Conservation (phyloP, 2,113 vertebrate genomes). For the Hassar affinis region DNA sequence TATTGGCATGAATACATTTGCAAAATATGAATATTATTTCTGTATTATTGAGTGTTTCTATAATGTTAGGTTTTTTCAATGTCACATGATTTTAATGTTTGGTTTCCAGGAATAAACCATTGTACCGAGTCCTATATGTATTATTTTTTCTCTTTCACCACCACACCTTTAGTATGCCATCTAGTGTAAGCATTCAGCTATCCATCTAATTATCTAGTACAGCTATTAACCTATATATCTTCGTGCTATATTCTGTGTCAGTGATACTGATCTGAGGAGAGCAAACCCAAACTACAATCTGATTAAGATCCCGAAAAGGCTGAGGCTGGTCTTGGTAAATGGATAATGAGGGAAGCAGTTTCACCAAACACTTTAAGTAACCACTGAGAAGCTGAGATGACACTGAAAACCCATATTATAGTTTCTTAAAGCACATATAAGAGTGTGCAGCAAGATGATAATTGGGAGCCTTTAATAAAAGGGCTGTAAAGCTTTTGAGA, state of each 20-base stretch:
- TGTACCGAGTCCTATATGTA: not conserved
- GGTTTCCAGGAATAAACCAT: not conserved
- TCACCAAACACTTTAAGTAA: constrained; percentile 36
- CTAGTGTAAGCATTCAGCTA: not conserved
- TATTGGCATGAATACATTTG: not conserved
- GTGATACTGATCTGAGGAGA: not conserved
- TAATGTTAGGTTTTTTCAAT: not conserved
- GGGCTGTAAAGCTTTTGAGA: constrained; percentile 3
- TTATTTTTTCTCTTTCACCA: not conserved
- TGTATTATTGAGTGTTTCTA: not conserved
- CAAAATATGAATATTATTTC: not conserved
- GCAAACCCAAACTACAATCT: not conserved
- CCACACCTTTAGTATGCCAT: not conserved
- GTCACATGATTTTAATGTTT: not conserved
- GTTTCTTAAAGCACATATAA: constrained; percentile 4
- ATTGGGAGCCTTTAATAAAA: constrained; percentile 3
- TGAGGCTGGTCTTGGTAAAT: constrained; percentile 9
- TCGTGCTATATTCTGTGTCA: not conserved
- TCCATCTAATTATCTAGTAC: not conserved
- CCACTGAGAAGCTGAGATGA: not conserved
- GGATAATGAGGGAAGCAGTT: constrained; percentile 6
- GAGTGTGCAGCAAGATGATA: not conserved
- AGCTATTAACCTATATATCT: not conserved
- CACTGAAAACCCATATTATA: not conserved
- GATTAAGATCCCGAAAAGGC: not conserved